Base-by-base conservation (phyloP, 1,140 invertebrate genomes). In the Ceratina australensis region DNA sequence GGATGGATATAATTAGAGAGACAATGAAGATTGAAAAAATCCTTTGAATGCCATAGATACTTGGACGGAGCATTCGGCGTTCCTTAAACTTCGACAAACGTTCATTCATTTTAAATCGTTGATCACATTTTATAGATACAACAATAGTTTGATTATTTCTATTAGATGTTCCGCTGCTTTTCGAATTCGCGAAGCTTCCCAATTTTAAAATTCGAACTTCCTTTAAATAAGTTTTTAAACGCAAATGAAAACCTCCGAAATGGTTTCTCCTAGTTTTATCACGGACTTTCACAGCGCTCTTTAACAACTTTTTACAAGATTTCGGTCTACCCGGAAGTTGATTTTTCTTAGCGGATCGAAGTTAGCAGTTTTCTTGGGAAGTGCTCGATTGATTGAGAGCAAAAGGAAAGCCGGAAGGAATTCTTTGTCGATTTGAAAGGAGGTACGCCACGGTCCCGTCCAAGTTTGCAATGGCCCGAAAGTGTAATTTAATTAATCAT, bases 381-480 rank as follows among this genome's bases (percentile, higher is more conserved):
- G 56, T 52, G n/a, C 5, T 52, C 16, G 26, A 60, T n/a, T 20
- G 56, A 26, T 61, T 15, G 7, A 5, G n/a, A 18, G 1, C 3
- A 0, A 49, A 24, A 15, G 4, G 16, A 28, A 15, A 4, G 10
- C 24, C 24, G 26, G 47, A 26, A n/a, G n/a, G 47, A 13, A 24
- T 18, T 22, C 16, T 42, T 42, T 42, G 5, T 42, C 33, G 7
- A 42, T 42, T 42, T 10, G 33, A 42, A 10, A 42, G n/a, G n/a
- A 26, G 22, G 49, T 28, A 20, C 24, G 7, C 10, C 26, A 0
- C 5, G 49, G 24, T 69, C 12, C 16, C 67, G 67, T 69, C 67
- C 18, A 69, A 56, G 22, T 56, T 33, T 50, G 50, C 50, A 68
- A 56, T 50, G 26, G 20, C n/a, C 20, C 54, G 68, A 59, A n/a